Base-by-base conservation (phyloP, 2,797 vertebrate species). In the Graptemys geographica region DNA sequence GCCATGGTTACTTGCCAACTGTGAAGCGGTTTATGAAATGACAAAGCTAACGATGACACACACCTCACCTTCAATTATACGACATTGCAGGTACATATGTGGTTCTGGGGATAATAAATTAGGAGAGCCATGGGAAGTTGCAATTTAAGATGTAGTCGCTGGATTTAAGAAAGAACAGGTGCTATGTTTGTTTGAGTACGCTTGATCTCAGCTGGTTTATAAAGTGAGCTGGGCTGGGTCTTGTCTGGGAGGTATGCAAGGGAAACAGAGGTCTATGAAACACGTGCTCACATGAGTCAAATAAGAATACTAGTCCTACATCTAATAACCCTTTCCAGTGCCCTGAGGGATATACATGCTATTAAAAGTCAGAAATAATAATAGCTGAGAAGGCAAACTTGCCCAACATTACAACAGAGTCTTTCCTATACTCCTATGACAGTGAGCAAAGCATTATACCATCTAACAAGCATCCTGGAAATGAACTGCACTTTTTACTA, bases 401-500 rank as follows among this genome's bases (percentile, higher is more conserved):
- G 87, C 5, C 65, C 0, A 0, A 10, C 19, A 74, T 72, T 37
- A 37, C n/a, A 72, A 72, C 65, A 21, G 82, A 33, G 51, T 84
- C 90, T 33, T 51, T 23, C 74, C 31, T n/a, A 56, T 1, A 1
- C 4, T 83, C 90, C n/a, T 53, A 4, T 2, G 2, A 5, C 52
- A 62, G 44, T 0, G 0, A 81, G 56, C 31, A 0, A 11, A 1
- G 44, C 90, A 33, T 56, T 1, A 3, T 80, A 85, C 56, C 49
- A 65, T n/a, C 84, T 52, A 44, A 83, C 80, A 6, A 3, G 2
- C 83, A 33, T 4, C 12, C 18, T 0, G 27, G 74, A 47, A 25
- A 84, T 74, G 15, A 90, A 85, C 94, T 90, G 79, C 94, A 90
- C 89, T 84, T 92, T 94, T 96, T 16, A 16, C 15, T 33, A 33